Percentiles rank a stretch among this genome's conserved stretches.
Conservation (phyloP, 1,140 invertebrate genomes). For the Bombus fervidus region DNA sequence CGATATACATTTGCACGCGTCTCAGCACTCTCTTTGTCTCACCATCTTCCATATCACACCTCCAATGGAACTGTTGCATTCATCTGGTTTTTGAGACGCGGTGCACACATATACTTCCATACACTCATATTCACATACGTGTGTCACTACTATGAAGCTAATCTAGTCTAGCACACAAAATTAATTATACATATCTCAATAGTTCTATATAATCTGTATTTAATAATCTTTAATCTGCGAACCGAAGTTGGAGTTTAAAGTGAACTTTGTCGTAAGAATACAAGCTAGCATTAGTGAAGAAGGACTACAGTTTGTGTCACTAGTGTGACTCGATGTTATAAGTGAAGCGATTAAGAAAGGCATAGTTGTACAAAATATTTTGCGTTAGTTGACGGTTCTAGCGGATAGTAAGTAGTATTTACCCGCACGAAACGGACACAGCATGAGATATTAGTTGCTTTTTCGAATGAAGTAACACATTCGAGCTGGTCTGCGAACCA, state of each 20-base stretch:
- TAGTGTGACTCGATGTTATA: background rate
- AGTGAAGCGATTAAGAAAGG: background rate
- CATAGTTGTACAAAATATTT: background rate
- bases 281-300: background rate
- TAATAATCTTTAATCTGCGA: background rate
- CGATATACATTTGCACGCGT: no score
- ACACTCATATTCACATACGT: no score
- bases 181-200: no score
- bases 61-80: no score
- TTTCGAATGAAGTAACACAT: conserved; percentile 53
- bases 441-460: conserved; percentile 57
- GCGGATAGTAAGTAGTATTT: conserved; percentile 12
- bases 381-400: background rate
- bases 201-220: background rate
- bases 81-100: no score
- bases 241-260: background rate
- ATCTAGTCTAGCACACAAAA: no score
- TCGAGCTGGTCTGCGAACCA: conserved; percentile 38
- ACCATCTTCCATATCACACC: no score
- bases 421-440: background rate
- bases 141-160: no score
- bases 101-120: no score
- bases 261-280: background rate
- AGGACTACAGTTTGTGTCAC: background rate
- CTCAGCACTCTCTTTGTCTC: no score